These are phyloP conservation scores for Dasysyrphus tricinctus DNA, from an alignment of 2,888 invertebrate genomes.

Conservation along the genomic window DNA sequence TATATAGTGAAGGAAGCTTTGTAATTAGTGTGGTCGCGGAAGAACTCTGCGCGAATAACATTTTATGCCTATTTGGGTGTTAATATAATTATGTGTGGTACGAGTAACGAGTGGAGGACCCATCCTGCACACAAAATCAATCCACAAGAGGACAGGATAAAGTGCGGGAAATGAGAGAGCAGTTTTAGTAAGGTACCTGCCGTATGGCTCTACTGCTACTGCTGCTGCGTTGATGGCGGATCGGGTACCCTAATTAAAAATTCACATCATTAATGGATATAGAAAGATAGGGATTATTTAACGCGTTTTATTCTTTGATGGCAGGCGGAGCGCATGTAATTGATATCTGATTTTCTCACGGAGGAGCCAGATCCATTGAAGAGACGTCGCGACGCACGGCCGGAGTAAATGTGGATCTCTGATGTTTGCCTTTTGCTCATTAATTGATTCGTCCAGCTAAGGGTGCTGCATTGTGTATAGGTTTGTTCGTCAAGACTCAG, in stretches of 20 bases:
- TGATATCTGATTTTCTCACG: constrained; percentile 75
- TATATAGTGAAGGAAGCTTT: constrained; percentile 54
- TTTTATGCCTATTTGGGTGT: constrained; percentile 75
- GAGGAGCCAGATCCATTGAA: constrained; percentile 23
- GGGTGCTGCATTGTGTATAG: constrained; percentile 1
- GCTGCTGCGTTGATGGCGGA: neutral
- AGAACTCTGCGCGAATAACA: constrained; percentile 67
- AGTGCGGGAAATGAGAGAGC: constrained; percentile 58
- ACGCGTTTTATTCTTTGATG: constrained; percentile 56
- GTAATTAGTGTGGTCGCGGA: constrained; percentile 74
- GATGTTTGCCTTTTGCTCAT: constrained; percentile 65
- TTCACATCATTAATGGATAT: constrained; percentile 74
- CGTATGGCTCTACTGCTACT: neutral
- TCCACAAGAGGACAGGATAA: neutral
- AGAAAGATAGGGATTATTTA: constrained; percentile 59
- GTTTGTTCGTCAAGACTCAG: constrained; percentile 48
- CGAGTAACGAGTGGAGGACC: constrained; percentile 20
- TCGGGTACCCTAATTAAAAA: constrained; percentile 71
- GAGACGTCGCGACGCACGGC: neutral
- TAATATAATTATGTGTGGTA: constrained; percentile 72
- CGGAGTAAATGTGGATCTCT: constrained; percentile 8
- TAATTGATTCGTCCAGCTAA: constrained; percentile 68
- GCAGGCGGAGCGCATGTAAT: constrained; percentile 70
- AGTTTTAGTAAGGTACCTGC: constrained; percentile 68
- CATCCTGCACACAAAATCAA: neutral